Conservation (phyloP, 2,888 invertebrate genomes). For the Apodemia zela region DNA sequence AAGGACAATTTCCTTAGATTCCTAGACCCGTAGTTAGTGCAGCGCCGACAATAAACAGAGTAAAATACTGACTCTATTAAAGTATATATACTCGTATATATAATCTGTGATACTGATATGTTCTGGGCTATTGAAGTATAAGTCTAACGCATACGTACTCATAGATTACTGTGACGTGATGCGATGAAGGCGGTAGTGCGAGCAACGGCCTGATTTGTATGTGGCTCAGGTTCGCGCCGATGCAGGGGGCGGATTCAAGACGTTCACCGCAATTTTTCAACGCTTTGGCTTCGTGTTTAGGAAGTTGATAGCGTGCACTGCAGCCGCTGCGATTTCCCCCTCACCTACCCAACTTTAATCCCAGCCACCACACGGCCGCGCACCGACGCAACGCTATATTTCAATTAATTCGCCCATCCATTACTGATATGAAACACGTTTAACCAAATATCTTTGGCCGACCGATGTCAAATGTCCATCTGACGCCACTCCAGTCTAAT, state of each 20-base stretch:
- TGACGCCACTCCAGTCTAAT: constrained; percentile 35
- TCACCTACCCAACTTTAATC: constrained; percentile 71
- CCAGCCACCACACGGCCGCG: constrained; percentile 47
- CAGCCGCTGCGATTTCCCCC: constrained; percentile 41
- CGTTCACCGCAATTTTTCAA: constrained; percentile 75
- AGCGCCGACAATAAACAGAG: too few species aligned
- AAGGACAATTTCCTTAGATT: too few species aligned
- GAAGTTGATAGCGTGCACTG: constrained; percentile 56
- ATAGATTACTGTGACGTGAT: constrained; percentile 23
- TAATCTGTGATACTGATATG: too few species aligned
- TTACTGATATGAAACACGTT: constrained; percentile 62
- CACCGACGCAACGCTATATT: constrained; percentile 67
- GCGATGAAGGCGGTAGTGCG: constrained; percentile 32
- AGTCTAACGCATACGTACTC: not conserved
- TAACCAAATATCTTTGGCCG: constrained; percentile 52
- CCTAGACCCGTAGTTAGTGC: too few species aligned
- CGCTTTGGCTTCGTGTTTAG: constrained; percentile 67
- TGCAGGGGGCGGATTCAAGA: constrained; percentile 63
- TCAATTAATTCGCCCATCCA: constrained; percentile 75
- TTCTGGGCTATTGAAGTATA: constrained; percentile 17
- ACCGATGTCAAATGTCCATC: constrained; percentile 37
- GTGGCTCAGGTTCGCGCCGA: constrained; percentile 56
- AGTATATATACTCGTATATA: too few species aligned
- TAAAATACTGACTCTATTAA: not conserved
- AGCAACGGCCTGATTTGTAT: constrained; percentile 64